Percentiles rank a stretch among this genome's conserved stretches.
Conservation (phyloP, 2,113 vertebrate species). For the Ceyx margarethae region DNA sequence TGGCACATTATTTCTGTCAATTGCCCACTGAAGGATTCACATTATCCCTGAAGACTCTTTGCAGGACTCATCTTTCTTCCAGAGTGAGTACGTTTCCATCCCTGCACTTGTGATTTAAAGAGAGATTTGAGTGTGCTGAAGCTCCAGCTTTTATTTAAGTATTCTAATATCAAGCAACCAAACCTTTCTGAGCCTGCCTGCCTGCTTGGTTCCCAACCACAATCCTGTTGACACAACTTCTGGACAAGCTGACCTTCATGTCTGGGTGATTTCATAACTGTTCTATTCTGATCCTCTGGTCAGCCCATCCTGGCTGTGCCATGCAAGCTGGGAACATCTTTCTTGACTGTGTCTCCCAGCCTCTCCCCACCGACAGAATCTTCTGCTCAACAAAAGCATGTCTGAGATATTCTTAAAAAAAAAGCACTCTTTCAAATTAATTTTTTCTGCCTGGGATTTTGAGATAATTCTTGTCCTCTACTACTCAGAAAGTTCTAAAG, state of each 20-base stretch:
- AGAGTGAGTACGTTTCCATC: neutral
- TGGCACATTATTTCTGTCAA: neutral
- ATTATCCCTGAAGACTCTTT: neutral
- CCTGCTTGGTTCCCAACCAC: neutral
- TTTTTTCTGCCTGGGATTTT: slow-evolving; percentile 28
- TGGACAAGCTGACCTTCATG: neutral
- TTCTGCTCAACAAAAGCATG: neutral
- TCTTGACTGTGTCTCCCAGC: neutral
- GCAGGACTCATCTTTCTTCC: neutral
- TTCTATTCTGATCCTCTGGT: neutral
- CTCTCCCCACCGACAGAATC: neutral
- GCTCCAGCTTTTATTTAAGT: neutral
- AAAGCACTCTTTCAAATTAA: neutral
- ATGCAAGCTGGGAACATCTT: neutral
- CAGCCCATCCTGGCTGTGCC: neutral
- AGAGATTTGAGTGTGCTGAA: neutral
- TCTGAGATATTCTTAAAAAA: neutral
- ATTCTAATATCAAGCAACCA: neutral
- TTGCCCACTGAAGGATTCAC: neutral
- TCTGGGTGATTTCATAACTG: neutral
- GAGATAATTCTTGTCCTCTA: slow-evolving; percentile 33
- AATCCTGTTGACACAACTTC: neutral
- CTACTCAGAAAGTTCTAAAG: slow-evolving; percentile 35
- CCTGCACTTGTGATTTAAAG: neutral
- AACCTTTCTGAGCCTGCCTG: neutral